Conservation (phyloP, 2,888 invertebrate genomes). For the Epicampocera succincta region DNA sequence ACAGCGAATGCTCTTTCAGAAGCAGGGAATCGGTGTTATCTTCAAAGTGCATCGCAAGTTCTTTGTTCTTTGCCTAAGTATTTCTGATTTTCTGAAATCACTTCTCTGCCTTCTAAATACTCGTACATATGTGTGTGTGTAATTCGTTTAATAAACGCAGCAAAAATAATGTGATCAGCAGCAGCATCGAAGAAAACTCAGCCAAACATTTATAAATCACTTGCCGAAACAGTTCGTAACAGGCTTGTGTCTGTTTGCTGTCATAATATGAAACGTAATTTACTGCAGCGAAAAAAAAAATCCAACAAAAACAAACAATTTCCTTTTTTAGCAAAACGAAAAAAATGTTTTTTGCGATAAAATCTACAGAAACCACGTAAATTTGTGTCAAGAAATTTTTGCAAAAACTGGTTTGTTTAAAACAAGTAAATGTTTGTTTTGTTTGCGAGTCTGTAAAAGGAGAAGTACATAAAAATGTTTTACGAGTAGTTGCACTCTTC, state of each 20-base stretch:
- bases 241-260: constrained; percentile 37
- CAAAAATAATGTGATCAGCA: constrained; percentile 2
- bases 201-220: constrained; percentile 45
- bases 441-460: constrained; percentile 45
- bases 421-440: constrained; percentile 4
- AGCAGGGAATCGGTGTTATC: too few relatives aligned
- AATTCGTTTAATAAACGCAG: constrained; percentile 25
- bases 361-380: constrained; percentile 36
- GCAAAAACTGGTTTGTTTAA: constrained; percentile 39
- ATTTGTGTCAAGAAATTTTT: constrained; percentile 48
- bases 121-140: background rate
- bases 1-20: too few relatives aligned
- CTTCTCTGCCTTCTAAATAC: too few relatives aligned
- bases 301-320: constrained; percentile 38
- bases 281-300: constrained; percentile 9
- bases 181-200: background rate
- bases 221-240: constrained; percentile 27
- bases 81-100: background rate
- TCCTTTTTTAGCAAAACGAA: constrained; percentile 46
- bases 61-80: too few relatives aligned
- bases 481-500: constrained; percentile 31
- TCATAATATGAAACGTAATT: constrained; percentile 48
- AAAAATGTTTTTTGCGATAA: constrained; percentile 11
- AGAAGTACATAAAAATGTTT: constrained; percentile 16
- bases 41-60: too few relatives aligned